Conservation (phyloP, 2,113 vertebrate species). For the Maylandia zebra region DNA sequence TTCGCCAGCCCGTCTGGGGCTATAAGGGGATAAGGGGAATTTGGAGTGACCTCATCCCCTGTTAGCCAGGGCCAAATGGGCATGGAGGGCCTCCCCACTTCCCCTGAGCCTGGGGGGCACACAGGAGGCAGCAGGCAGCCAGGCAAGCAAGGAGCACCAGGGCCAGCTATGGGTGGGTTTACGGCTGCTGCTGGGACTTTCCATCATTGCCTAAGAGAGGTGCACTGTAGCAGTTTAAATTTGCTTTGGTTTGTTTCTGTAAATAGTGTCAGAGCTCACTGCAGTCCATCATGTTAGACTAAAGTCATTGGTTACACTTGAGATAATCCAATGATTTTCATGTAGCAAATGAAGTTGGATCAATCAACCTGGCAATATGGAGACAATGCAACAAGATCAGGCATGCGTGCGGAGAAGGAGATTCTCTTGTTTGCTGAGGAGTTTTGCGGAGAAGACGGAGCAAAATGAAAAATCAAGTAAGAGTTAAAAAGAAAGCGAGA, state of each 20-base stretch:
- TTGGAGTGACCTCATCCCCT: constrained; percentile 74
- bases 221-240: constrained; percentile 39
- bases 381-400: constrained; percentile 23
- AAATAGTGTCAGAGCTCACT: constrained; percentile 43
- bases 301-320: constrained; percentile 40
- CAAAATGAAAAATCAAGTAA: neutral
- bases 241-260: constrained; percentile 33
- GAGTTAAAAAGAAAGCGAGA: neutral
- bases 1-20: constrained; percentile 62
- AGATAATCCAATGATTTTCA: constrained; percentile 37
- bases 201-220: constrained; percentile 54
- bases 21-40: constrained; percentile 69
- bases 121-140: constrained; percentile 55
- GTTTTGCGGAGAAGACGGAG: neutral
- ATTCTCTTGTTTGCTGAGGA: constrained; percentile 25
- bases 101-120: constrained; percentile 67
- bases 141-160: constrained; percentile 47
- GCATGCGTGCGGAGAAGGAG: constrained; percentile 4
- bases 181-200: constrained; percentile 67
- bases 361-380: constrained; percentile 32
- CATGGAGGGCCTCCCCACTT: constrained; percentile 64
- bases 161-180: constrained; percentile 56
- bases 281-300: constrained; percentile 34
- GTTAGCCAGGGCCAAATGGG: constrained; percentile 65
- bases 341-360: constrained; percentile 32